Conservation (phyloP, 2,113 vertebrate species). For the Lethenteron camtschaticum region DNA sequence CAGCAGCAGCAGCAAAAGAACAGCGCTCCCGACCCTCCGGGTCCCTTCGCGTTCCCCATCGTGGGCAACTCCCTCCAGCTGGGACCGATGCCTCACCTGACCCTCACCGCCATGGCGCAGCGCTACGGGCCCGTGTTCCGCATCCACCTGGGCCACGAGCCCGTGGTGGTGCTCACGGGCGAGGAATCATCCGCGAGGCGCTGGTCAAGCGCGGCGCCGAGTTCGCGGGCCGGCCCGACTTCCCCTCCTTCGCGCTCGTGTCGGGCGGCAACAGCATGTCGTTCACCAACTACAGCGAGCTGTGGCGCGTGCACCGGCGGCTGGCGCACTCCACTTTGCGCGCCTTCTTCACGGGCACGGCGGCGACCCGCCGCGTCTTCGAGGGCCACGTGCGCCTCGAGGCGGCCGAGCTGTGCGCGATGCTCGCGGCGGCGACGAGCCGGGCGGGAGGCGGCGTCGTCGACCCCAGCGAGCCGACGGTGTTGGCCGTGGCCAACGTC, state of each 20-base stretch:
- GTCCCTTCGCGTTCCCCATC: slow-evolving; percentile 63
- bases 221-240: slow-evolving; percentile 61
- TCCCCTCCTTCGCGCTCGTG: slow-evolving; percentile 46
- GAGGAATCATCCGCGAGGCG: slow-evolving; percentile 48
- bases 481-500: slow-evolving; percentile 65
- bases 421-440: slow-evolving; percentile 27
- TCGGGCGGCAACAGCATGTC: slow-evolving; percentile 44
- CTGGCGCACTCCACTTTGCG: slow-evolving; percentile 40
- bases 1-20: slow-evolving; percentile 8
- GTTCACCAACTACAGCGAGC: slow-evolving; percentile 33
- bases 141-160: slow-evolving; percentile 47
- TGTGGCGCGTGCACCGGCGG: slow-evolving; percentile 50
- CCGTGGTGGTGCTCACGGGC: slow-evolving; percentile 74
- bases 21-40: slow-evolving; percentile 24
- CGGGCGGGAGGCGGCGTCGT: slow-evolving; percentile 20
- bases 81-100: slow-evolving; percentile 44
- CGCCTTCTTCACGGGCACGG: slow-evolving; percentile 41
- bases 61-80: slow-evolving; percentile 62
- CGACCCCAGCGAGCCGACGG: slow-evolving; percentile 23
- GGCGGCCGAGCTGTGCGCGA: slow-evolving; percentile 30
- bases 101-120: slow-evolving; percentile 36
- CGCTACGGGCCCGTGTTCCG: slow-evolving; percentile 64
- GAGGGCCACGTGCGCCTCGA: slow-evolving; percentile 47
- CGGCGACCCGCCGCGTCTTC: slow-evolving; percentile 32
- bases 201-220: slow-evolving; percentile 42